Evolutionary conservation across 2,797 vertebrate genomes (phyloP).

Genomic region (Antrozous pallidus): DNA sequence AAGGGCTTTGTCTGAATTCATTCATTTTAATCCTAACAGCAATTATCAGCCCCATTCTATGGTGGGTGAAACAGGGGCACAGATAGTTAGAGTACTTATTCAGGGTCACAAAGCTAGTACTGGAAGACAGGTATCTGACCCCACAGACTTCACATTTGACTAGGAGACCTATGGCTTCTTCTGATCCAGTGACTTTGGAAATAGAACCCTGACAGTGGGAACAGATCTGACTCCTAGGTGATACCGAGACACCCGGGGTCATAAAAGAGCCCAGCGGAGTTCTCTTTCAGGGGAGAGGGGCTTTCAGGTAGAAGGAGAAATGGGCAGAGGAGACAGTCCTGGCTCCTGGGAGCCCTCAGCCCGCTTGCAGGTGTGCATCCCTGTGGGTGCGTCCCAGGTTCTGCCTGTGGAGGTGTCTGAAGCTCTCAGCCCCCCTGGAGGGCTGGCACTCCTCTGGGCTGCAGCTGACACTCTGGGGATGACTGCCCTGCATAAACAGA

Average conservation of each 20-base stretch:
- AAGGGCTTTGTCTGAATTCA: neutral
- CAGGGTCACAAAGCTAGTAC: neutral
- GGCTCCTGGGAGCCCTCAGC: neutral
- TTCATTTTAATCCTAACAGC: neutral
- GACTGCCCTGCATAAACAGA: conserved; percentile 43
- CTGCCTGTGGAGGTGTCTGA: neutral
- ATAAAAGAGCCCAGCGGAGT: neutral
- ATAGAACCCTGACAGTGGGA: neutral
- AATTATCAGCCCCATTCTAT: neutral
- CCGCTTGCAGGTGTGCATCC: fast-evolving
- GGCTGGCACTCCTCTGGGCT: neutral
- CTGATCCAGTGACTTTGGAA: neutral
- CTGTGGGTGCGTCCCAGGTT: neutral
- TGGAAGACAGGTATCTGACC: neutral
- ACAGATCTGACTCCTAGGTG: neutral
- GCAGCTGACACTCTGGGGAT: conserved; percentile 4
- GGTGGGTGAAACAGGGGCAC: neutral
- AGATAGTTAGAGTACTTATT: neutral
- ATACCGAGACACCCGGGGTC: neutral
- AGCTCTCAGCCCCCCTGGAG: neutral
- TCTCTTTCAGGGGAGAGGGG: neutral
- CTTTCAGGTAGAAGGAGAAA: neutral
- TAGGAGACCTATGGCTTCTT: neutral
- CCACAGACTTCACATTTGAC: neutral
- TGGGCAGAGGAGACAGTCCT: neutral